A percentile compares a stretch with the other conserved stretches of the same genome.
Conservation (phyloP, 2,888 invertebrate species). For the Hemicrepidius hirtus region DNA sequence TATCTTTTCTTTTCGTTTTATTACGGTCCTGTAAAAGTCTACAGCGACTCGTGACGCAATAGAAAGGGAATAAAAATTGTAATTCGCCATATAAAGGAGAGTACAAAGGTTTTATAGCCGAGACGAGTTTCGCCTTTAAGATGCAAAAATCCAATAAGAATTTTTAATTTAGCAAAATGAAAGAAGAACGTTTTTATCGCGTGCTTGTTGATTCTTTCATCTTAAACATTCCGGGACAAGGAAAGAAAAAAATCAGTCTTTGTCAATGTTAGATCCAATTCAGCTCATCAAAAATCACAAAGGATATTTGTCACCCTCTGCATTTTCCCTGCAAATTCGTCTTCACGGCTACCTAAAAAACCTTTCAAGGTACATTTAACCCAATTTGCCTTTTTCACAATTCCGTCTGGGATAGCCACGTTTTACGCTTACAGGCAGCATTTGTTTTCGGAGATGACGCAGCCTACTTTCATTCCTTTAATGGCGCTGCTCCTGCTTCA, state of each 20-base stretch:
- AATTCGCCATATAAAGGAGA: constrained; percentile 4
- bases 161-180: constrained; percentile 47
- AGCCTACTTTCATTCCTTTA: constrained; percentile 47
- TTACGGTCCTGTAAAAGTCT: neutral
- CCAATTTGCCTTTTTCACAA: constrained; percentile 57
- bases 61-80: neutral
- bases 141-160: constrained; percentile 48
- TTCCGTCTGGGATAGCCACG: constrained; percentile 55
- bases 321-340: constrained; percentile 49
- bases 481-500: constrained; percentile 37
- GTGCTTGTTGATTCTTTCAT: constrained; percentile 46
- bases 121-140: constrained; percentile 21
- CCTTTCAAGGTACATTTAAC: constrained; percentile 56
- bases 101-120: constrained; percentile 26
- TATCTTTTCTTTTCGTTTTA: neutral
- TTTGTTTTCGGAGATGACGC: constrained; percentile 52
- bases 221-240: constrained; percentile 33
- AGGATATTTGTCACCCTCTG: constrained; percentile 53
- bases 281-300: constrained; percentile 53
- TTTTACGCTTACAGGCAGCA: constrained; percentile 52
- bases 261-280: constrained; percentile 47
- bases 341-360: constrained; percentile 55
- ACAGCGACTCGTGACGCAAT: neutral
- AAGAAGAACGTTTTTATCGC: constrained; percentile 32
- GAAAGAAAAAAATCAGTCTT: constrained; percentile 35